phyloP scores from a whole-genome alignment of 2,797 vertebrate species.

The Morus bassanus region DNA sequence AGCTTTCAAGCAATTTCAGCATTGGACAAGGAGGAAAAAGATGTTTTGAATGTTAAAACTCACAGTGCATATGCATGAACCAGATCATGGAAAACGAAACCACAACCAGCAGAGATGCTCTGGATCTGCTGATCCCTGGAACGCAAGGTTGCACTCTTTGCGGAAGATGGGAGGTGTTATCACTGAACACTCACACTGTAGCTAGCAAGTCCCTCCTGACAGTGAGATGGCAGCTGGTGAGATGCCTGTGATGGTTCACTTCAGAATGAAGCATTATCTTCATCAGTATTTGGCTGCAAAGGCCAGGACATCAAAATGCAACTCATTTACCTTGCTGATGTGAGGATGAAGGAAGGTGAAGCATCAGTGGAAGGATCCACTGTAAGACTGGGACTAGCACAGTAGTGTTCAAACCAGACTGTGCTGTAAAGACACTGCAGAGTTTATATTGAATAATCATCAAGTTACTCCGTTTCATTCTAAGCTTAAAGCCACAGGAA shows the following conservation, averaged over 20 bases:
- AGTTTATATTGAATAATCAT: not conserved
- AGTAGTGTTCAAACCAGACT: not conserved
- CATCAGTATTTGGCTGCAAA: not conserved
- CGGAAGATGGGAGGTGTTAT: not conserved
- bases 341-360: not conserved
- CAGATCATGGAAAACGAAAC: not conserved
- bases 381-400: not conserved
- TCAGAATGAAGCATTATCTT: not conserved
- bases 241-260: not conserved
- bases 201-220: not conserved
- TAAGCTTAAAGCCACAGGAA: not conserved
- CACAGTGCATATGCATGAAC: not conserved
- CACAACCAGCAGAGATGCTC: not conserved
- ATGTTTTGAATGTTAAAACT: not conserved
- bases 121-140: not conserved
- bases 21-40: not conserved
- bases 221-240: rapidly evolving
- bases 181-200: not conserved
- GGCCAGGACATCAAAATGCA: not conserved
- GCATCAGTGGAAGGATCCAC: not conserved
- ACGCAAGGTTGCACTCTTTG: rapidly evolving
- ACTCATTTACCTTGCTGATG: not conserved
- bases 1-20: not conserved
- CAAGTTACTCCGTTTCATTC: not conserved
- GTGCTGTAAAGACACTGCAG: not conserved